Evolutionary conservation across 2,113 vertebrate species (phyloP).

Genomic region (Phrynocephalus versicolor): DNA sequence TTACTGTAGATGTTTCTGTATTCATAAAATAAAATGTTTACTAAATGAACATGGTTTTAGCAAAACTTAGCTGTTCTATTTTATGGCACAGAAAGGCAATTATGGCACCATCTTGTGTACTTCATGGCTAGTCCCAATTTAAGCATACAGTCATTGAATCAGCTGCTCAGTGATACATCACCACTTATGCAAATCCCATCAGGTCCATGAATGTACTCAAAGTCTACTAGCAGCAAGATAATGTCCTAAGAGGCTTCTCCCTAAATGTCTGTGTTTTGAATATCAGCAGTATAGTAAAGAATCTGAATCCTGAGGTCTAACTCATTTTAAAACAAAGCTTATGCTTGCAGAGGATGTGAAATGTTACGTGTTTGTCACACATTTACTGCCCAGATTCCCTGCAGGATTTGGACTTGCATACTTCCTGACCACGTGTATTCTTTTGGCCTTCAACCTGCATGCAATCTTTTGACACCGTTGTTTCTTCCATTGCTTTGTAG

Average conservation of each 20-base stretch:
- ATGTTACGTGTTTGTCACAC: too few species aligned
- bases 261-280: not conserved
- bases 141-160: too few species aligned
- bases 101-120: not conserved
- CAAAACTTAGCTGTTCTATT: not conserved
- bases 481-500: not conserved
- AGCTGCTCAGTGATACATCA: too few species aligned
- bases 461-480: not conserved
- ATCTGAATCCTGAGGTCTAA: not conserved
- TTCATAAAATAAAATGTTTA: slow-evolving; percentile 46
- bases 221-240: too few species aligned
- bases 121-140: too few species aligned
- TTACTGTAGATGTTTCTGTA: slow-evolving; percentile 5
- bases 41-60: not conserved
- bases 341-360: not conserved
- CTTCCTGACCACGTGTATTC: not conserved
- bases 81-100: not conserved
- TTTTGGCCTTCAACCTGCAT: not conserved
- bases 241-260: not conserved
- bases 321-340: not conserved
- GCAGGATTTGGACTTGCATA: not conserved
- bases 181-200: too few species aligned
- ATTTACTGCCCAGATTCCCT: not conserved
- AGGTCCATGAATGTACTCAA: too few species aligned
- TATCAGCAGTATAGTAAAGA: not conserved